phyloP scores from a whole-genome alignment of 2,888 invertebrate species.

The Pristionchus fissidentatus region DNA sequence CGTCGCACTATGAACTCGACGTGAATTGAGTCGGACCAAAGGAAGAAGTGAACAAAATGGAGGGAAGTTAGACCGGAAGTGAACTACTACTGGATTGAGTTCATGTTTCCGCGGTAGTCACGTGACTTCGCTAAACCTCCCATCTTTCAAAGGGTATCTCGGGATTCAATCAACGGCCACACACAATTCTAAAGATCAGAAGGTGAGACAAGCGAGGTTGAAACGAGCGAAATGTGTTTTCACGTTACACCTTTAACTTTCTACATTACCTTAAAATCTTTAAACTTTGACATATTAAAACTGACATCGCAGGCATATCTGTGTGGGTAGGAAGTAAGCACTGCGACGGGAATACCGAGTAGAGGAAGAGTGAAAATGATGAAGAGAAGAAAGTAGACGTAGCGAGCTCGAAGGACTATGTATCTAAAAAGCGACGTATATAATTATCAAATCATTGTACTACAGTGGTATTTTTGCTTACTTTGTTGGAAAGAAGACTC shows the following conservation, averaged over 20 bases:
- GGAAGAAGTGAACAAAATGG: too few relatives aligned
- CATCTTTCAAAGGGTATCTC: too few relatives aligned
- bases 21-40: too few relatives aligned
- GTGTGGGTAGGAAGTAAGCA: conserved; percentile 1
- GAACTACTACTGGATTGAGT: too few relatives aligned
- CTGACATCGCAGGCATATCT: conserved; percentile 17
- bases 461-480: neutral
- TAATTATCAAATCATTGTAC: neutral
- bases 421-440: conserved; percentile 26
- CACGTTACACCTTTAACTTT: neutral
- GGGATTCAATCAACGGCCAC: too few relatives aligned
- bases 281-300: neutral
- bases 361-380: conserved; percentile 36
- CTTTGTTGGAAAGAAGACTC: conserved; percentile 44
- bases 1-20: too few relatives aligned
- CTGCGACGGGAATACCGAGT: neutral
- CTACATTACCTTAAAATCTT: neutral
- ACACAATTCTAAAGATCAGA: too few relatives aligned
- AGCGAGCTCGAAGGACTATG: conserved; percentile 20
- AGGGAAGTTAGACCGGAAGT: too few relatives aligned
- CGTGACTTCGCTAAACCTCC: too few relatives aligned
- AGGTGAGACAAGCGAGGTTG: too few relatives aligned
- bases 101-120: too few relatives aligned
- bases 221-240: too few relatives aligned
- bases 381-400: conserved; percentile 39